Evolutionary conservation across 2,888 invertebrate species (phyloP), one percentile per base, ranked within the genome.

Genomic region (Merodon equestris): DNA sequence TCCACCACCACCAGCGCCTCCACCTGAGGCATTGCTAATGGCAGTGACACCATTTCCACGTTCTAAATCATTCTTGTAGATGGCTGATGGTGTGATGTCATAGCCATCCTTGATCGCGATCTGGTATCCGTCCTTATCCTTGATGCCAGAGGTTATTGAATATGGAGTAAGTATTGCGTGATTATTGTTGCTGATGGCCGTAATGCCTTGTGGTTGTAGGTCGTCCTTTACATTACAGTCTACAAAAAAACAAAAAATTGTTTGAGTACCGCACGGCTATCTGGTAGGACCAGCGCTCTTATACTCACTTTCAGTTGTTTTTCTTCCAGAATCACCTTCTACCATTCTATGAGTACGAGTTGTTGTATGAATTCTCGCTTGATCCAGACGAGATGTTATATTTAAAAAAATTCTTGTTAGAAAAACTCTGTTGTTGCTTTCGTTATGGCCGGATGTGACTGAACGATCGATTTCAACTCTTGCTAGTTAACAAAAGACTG

Each of bases 201-300:
- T 92, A 91, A 93, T 90, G 91, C 94, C 95, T 93, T 94, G 95
- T 88, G 91, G 89, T 90, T 93, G 92, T 90, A 92, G 92, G 91
- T 94, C 93, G 91, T 92, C 93, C 91, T 94, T 95, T 94, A 95
- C 95, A 95, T 95, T 94, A 94, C 94, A 93, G 92, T 93, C 94
- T 94, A 89, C 12, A 91, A 86, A 87, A 73, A 85, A 86, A 72
- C 63, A 70, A 66, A 66, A 10, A 19, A 12, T 4, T 10, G 10
- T 36, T 44, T 15, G 17, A 19, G 57, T 64, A 48, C 27, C 27
- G 2, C 14, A 50, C 5, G n/a, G 12, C 40, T 40, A 1, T 40
- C 1, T 10, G 3, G 40, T 40, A n/a, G 40, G 12, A 10, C 10
- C 40, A 10, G n/a, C 36, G 9, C 1, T 36, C 50, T 57, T 13